Evolutionary conservation across 2,797 vertebrate genomes (phyloP).

Genomic region (Apodemus agrarius): DNA sequence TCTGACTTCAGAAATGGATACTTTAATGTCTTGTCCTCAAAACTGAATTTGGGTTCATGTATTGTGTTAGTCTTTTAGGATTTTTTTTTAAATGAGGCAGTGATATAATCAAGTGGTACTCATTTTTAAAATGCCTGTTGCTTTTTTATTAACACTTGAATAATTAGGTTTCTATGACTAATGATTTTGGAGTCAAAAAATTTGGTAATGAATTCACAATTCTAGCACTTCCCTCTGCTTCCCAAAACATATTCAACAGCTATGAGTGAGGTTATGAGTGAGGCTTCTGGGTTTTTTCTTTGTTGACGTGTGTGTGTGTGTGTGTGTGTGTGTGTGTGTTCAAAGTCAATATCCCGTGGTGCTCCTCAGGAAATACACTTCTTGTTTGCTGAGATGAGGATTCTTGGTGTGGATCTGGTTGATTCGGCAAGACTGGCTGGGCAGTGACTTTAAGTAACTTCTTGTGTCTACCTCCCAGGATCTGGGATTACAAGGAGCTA

Average conservation of each 20-base stretch:
- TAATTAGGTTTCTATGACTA: neutral
- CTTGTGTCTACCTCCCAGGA: neutral
- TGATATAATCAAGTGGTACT: neutral
- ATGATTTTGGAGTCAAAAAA: neutral
- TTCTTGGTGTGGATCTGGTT: neutral
- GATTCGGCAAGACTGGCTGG: neutral
- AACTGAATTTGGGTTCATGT: neutral
- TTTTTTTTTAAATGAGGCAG: neutral
- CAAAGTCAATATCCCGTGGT: neutral
- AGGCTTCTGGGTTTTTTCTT: neutral
- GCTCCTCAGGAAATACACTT: neutral
- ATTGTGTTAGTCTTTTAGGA: neutral
- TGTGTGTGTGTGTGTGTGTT: neutral
- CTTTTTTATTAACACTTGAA: neutral
- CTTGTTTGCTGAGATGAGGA: neutral
- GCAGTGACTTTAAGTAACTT: neutral
- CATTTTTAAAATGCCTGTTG: neutral
- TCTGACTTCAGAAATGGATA: neutral
- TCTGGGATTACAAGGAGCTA: neutral
- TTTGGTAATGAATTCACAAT: neutral
- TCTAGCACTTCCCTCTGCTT: neutral
- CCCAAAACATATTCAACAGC: neutral
- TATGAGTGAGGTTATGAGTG: neutral
- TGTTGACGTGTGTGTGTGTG: neutral
- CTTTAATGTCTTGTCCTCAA: neutral